A percentile compares a stretch with the other conserved stretches of the same genome.
These are phyloP conservation scores for Epirrita christyi DNA, from an alignment of 2,888 invertebrate genomes.

Conservation along the genomic window DNA sequence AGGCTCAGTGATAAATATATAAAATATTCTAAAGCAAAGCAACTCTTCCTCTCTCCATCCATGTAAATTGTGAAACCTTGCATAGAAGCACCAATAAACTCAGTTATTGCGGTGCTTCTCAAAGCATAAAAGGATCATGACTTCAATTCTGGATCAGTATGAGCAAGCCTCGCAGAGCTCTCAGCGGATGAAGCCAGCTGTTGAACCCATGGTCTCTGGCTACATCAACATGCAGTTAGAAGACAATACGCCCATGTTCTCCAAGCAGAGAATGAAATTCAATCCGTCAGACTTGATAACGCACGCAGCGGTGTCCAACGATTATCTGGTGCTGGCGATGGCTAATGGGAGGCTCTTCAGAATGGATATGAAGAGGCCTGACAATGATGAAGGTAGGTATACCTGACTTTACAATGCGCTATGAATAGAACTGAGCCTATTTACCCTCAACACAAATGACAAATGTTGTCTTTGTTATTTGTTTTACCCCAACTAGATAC, in stretches of 20 bases:
- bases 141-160: constrained; percentile 93
- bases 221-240: constrained; percentile 84
- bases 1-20: no score
- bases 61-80: neutral
- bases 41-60: no score
- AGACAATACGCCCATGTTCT: constrained; percentile 94
- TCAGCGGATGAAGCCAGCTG: constrained; percentile 63
- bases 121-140: constrained; percentile 84
- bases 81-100: neutral
- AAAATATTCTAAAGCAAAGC: no score
- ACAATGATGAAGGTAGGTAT: constrained; percentile 89
- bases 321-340: constrained; percentile 93
- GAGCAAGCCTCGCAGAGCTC: constrained; percentile 89
- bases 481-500: no score
- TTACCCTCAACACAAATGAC: no score
- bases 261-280: constrained; percentile 92
- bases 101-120: neutral
- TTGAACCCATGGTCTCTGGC: constrained; percentile 79
- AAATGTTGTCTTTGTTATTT: no score
- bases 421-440: no score
- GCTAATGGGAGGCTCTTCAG: constrained; percentile 92
- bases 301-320: constrained; percentile 92
- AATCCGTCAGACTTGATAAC: constrained; percentile 91
- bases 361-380: constrained; percentile 91
- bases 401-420: no score